Conservation (phyloP, 2,888 invertebrate species). For the Phyto melanocephala region DNA sequence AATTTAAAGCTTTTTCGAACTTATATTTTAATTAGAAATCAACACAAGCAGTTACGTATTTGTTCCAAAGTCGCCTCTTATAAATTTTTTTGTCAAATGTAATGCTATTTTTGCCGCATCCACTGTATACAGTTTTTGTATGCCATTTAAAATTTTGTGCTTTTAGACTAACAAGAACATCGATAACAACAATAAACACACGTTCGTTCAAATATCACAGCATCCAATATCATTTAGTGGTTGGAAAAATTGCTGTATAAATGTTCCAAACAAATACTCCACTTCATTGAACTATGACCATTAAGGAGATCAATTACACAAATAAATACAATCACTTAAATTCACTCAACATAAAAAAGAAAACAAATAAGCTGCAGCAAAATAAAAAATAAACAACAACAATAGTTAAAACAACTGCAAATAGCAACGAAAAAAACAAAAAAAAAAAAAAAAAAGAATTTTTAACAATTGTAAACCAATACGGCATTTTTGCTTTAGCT, state of each 20-base stretch:
- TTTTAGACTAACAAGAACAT: neutral
- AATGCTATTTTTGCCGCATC: too few relatives aligned
- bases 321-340: conserved; percentile 32
- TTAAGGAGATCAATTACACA: conserved; percentile 29
- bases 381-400: neutral
- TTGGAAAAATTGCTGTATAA: conserved; percentile 18
- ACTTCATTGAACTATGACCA: neutral
- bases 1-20: too few relatives aligned
- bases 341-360: conserved; percentile 1
- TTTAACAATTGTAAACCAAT: neutral
- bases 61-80: too few relatives aligned
- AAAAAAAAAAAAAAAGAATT: conserved; percentile 4
- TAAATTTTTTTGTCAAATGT: too few relatives aligned
- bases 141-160: too few relatives aligned
- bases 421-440: neutral
- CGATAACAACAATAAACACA: neutral
- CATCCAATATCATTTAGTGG: neutral
- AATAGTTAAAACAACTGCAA: neutral
- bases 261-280: conserved; percentile 4
- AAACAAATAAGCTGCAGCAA: neutral
- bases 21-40: too few relatives aligned
- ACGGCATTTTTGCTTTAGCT: neutral
- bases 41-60: too few relatives aligned
- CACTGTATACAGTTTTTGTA: too few relatives aligned
- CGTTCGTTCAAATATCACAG: neutral